Evolutionary conservation across 2,888 invertebrate genomes (phyloP).

Genomic region (Xestia sexstrigata): DNA sequence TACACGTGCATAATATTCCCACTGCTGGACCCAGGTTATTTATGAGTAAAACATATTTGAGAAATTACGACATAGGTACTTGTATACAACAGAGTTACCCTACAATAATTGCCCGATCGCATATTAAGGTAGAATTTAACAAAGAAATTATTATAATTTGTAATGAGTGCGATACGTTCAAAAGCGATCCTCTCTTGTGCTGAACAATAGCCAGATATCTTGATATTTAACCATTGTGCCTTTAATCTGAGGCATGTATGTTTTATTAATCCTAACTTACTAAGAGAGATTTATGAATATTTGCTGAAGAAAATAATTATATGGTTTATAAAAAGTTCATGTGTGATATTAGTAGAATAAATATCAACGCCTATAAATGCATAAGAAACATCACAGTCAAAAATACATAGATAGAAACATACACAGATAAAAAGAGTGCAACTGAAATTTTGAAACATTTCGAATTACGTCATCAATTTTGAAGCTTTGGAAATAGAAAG

Average conservation of each 20-base stretch:
- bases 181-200: conserved; percentile 41
- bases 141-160: conserved; percentile 61
- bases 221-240: conserved; percentile 39
- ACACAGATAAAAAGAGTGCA: too few relatives aligned
- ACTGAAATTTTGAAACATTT: too few relatives aligned
- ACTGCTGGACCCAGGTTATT: neutral
- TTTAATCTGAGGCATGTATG: conserved; percentile 14
- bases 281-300: neutral
- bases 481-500: neutral
- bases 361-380: neutral
- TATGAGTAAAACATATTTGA: neutral
- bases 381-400: neutral
- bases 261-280: conserved; percentile 8
- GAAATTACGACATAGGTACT: neutral
- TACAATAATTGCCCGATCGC: conserved; percentile 51
- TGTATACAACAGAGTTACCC: conserved; percentile 25
- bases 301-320: neutral
- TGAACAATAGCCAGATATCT: conserved; percentile 54
- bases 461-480: neutral
- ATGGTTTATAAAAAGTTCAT: neutral
- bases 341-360: neutral
- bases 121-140: conserved; percentile 52
- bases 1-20: neutral
- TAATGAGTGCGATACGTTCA: conserved; percentile 50
- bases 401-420: too few relatives aligned